Conservation (phyloP, 2,797 vertebrate genomes). For the Poecilia picta region DNA sequence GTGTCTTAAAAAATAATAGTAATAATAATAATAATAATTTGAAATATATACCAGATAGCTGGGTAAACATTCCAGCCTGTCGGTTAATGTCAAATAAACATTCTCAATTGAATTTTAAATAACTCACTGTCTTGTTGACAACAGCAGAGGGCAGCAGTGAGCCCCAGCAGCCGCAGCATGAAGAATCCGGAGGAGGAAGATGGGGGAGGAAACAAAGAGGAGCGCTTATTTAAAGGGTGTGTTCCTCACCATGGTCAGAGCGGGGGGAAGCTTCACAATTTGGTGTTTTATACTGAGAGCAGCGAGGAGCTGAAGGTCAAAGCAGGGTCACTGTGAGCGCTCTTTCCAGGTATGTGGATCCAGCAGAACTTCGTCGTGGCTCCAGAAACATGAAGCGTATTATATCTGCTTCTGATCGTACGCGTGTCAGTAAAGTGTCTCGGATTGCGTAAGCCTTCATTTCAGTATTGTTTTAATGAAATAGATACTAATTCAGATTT, state of each 20-base stretch:
- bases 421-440: background rate
- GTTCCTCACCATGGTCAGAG: constrained; percentile 8
- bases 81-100: background rate
- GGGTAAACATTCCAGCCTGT: background rate
- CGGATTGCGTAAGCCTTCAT: background rate
- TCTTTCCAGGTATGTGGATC: constrained; percentile 34
- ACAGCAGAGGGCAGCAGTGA: constrained; percentile 48
- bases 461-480: background rate
- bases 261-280: constrained; percentile 2
- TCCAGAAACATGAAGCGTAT: background rate
- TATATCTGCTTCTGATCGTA: background rate
- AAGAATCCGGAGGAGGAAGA: constrained; percentile 41
- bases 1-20: background rate
- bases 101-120: background rate
- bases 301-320: background rate
- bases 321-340: background rate
- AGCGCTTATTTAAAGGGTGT: constrained; percentile 37
- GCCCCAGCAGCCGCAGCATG: background rate
- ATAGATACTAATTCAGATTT: no score
- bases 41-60: background rate
- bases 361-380: background rate
- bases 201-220: constrained; percentile 21
- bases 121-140: background rate
- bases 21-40: background rate
- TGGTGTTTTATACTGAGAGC: constrained; percentile 9